phyloP scores from a whole-genome alignment of 2,888 invertebrate genomes.

The Xestia c-nigrum region DNA sequence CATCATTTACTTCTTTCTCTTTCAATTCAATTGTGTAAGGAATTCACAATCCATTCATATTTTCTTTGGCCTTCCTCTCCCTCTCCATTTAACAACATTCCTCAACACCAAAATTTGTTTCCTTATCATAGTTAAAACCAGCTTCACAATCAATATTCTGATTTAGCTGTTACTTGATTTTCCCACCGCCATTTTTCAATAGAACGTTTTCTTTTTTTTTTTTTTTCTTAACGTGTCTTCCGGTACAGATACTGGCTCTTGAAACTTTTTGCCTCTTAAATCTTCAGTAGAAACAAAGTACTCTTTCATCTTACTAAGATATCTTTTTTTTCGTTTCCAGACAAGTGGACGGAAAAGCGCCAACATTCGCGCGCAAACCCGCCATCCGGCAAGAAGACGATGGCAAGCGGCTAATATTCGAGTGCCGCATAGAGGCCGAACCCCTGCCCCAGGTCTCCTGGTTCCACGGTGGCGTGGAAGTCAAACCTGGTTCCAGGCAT shows the following conservation, averaged over 20 bases:
- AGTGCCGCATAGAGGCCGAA: constrained; percentile 98
- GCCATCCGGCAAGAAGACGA: constrained; percentile 99
- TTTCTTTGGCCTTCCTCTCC: too few relatives aligned
- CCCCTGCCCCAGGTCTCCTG: constrained; percentile 97
- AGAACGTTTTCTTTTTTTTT: too few relatives aligned
- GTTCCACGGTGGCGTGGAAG: constrained; percentile 96
- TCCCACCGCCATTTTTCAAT: not conserved
- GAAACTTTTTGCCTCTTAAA: not conserved
- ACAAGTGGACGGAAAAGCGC: constrained; percentile 99
- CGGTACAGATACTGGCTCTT: not conserved
- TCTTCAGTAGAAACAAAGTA: not conserved
- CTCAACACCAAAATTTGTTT: too few relatives aligned
- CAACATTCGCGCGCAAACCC: constrained; percentile 99
- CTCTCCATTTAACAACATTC: too few relatives aligned
- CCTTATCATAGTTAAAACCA: too few relatives aligned
- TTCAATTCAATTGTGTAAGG: too few relatives aligned
- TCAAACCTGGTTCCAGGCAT: constrained; percentile 95
- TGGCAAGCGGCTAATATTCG: constrained; percentile 97
- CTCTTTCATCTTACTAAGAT: not conserved
- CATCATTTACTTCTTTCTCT: too few relatives aligned
- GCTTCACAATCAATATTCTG: not conserved
- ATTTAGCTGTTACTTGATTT: not conserved
- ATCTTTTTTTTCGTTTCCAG: constrained; percentile 85
- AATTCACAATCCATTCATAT: too few relatives aligned
- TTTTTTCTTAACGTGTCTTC: not conserved